phyloP scores from a whole-genome alignment of 2,888 invertebrate species.

The Limnephilus marmoratus region DNA sequence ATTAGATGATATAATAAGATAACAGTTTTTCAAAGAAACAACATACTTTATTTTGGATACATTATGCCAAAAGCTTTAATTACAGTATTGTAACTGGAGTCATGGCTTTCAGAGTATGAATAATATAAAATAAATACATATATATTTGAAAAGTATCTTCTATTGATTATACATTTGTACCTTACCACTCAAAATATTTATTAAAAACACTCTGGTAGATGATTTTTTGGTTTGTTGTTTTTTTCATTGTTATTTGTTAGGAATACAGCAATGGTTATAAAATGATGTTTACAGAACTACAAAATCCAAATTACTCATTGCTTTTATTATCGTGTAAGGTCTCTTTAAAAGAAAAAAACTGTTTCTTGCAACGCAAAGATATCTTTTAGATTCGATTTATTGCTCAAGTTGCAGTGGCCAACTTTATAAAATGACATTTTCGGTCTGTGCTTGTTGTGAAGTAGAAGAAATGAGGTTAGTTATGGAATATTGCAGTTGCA shows the following conservation, averaged over 20 bases:
- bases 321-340: neutral
- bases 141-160: neutral
- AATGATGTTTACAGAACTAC: neutral
- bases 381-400: neutral
- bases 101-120: neutral
- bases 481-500: neutral
- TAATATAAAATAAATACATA: neutral
- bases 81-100: conserved; percentile 2
- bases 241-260: neutral
- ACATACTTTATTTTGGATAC: neutral
- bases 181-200: neutral
- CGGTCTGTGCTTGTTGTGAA: neutral
- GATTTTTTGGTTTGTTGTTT: neutral
- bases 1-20: conserved; percentile 17
- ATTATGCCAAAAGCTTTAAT: neutral
- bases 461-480: neutral
- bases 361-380: neutral
- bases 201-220: neutral
- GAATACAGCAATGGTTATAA: neutral
- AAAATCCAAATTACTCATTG: neutral
- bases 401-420: neutral
- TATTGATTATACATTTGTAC: neutral
- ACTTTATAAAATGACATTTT: neutral
- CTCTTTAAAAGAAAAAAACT: neutral
- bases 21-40: neutral